Evolutionary conservation across 2,888 invertebrate species (phyloP).

Genomic region (Sphaerophoria rueppellii): DNA sequence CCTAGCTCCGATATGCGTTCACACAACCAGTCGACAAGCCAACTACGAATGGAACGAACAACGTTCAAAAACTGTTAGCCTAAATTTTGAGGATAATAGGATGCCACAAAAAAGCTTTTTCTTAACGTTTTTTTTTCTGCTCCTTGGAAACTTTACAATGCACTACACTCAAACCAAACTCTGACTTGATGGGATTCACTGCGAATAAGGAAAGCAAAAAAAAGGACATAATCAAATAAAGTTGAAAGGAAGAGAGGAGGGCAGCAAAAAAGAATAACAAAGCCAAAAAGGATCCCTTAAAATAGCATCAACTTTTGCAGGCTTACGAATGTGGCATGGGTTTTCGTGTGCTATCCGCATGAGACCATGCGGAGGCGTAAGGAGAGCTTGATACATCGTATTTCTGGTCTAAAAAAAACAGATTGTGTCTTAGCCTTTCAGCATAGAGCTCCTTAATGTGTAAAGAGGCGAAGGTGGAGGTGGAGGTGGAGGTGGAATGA

Average conservation of each 20-base stretch:
- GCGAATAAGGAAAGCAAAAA: background rate
- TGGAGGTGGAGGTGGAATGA: background rate
- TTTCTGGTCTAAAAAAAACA: constrained; percentile 71
- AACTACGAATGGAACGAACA: constrained; percentile 5
- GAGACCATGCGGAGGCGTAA: background rate
- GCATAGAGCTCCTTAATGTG: constrained; percentile 18
- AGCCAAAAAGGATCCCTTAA: constrained; percentile 49
- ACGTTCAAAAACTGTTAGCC: constrained; percentile 70
- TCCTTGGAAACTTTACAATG: constrained; percentile 56
- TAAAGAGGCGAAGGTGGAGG: background rate
- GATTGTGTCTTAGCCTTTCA: constrained; percentile 55
- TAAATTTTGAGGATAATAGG: constrained; percentile 72
- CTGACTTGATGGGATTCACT: constrained; percentile 67
- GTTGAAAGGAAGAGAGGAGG: constrained; percentile 42
- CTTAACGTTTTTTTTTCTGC: constrained; percentile 15
- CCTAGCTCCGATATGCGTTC: constrained; percentile 47
- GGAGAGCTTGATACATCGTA: constrained; percentile 74
- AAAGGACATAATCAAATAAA: constrained; percentile 68
- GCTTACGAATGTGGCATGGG: constrained; percentile 17
- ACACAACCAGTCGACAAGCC: constrained; percentile 19
- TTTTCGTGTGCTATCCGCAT: background rate
- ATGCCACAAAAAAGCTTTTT: constrained; percentile 69
- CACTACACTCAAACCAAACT: constrained; percentile 54
- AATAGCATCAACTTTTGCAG: constrained; percentile 55
- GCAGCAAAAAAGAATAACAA: constrained; percentile 20